Conservation (phyloP, 2,113 vertebrate species). For the Trachemys scripta region DNA sequence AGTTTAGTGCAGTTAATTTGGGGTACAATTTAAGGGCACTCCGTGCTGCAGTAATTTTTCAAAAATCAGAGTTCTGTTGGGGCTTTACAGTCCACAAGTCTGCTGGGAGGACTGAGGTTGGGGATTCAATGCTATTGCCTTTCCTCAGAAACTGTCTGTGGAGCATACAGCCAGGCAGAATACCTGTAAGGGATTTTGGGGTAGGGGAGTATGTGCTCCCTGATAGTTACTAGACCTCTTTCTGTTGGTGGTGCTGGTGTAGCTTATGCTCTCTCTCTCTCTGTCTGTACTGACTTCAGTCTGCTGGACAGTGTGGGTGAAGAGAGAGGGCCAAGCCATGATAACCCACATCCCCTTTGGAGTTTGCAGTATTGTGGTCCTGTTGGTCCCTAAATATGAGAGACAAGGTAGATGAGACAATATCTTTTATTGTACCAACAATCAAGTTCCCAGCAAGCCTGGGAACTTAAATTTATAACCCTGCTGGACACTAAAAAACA, state of each 20-base stretch:
- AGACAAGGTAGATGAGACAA: neutral
- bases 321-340: neutral
- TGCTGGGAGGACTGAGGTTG: neutral
- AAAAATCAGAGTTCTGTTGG: neutral
- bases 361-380: neutral
- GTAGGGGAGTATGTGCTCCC: neutral
- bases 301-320: neutral
- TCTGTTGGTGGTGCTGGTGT: neutral
- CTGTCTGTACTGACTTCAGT: neutral
- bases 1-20: neutral
- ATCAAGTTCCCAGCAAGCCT: neutral
- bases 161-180: neutral
- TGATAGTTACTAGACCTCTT: neutral
- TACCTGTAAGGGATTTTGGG: too few relatives aligned
- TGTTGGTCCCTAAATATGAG: neutral
- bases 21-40: neutral
- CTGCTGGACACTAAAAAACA: too few relatives aligned
- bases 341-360: neutral
- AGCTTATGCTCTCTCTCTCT: neutral
- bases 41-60: neutral
- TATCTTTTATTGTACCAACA: neutral
- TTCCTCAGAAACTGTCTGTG: neutral
- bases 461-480: neutral
- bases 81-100: neutral
- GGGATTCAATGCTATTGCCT: accelerated